phyloP scores from a whole-genome alignment of 1,140 invertebrate species.

The Gryllus bimaculatus region DNA sequence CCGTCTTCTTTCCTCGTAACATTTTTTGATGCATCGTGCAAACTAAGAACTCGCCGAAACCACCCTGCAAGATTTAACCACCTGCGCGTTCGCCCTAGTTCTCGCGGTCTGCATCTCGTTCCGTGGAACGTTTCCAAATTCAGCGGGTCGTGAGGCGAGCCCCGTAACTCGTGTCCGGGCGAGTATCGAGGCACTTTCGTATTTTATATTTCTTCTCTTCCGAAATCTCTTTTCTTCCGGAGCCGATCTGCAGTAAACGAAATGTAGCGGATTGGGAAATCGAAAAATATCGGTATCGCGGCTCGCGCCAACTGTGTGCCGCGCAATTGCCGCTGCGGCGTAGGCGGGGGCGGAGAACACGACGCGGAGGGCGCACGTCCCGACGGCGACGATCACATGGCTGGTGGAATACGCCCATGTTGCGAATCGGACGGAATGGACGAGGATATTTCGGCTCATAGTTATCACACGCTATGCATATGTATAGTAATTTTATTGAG shows the following conservation, averaged over 20 bases:
- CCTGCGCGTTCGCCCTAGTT: not conserved
- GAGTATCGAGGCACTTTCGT: conserved; percentile 3
- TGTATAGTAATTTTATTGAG: too few species aligned
- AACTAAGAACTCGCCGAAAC: not conserved
- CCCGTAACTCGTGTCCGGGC: not conserved
- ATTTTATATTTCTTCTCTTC: conserved; percentile 1
- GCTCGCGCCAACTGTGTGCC: too few species aligned
- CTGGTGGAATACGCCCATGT: too few species aligned
- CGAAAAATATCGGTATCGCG: not conserved
- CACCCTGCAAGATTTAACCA: not conserved
- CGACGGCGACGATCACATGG: too few species aligned
- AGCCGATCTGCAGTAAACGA: not conserved
- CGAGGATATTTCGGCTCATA: too few species aligned
- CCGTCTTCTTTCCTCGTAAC: too few species aligned
- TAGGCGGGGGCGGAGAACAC: too few species aligned
- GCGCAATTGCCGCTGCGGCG: too few species aligned
- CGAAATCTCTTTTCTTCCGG: not conserved
- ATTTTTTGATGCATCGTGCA: too few species aligned
- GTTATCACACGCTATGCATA: too few species aligned
- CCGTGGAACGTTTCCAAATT: not conserved
- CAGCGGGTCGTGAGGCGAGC: not conserved
- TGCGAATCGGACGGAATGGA: too few species aligned
- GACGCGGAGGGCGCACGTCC: too few species aligned
- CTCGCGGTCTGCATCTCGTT: not conserved
- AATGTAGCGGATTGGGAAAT: not conserved